Percentiles rank a stretch among this genome's conserved stretches.
Evolutionary conservation across 2,888 invertebrate species (phyloP).

Genomic region (Andrena trimmerana): DNA sequence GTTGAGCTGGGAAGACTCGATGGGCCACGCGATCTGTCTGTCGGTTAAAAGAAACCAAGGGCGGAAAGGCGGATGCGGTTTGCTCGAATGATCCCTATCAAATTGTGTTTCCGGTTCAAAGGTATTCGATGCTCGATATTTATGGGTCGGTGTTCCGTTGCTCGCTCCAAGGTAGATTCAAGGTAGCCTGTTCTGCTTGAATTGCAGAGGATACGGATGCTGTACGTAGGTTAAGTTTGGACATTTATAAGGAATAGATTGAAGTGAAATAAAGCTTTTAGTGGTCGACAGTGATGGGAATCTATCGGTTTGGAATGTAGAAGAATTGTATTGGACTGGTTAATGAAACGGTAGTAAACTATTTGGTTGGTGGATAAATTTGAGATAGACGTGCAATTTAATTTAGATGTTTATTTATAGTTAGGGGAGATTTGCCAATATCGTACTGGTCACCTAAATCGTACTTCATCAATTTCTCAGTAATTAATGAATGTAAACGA

Average conservation of each 20-base stretch:
- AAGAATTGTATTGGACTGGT: no score
- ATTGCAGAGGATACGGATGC: conserved; percentile 25
- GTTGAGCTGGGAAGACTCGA: neutral
- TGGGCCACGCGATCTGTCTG: neutral
- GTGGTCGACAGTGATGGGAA: neutral
- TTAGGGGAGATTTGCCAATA: no score
- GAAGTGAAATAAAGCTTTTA: conserved; percentile 35
- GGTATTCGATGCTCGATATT: conserved; percentile 58
- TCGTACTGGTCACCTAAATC: no score
- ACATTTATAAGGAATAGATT: conserved; percentile 41
- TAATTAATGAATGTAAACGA: no score
- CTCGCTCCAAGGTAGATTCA: neutral
- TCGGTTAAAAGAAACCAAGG: conserved; percentile 19
- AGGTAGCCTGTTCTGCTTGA: conserved; percentile 1
- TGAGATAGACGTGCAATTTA: no score
- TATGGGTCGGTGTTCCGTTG: conserved; percentile 38
- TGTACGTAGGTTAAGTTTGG: neutral
- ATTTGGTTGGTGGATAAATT: no score
- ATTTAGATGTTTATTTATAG: no score
- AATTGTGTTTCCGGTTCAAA: conserved; percentile 37
- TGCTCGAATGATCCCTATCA: conserved; percentile 33
- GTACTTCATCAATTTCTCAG: no score
- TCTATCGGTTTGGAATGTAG: neutral
- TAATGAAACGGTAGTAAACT: no score
- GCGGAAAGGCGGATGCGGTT: conserved; percentile 10